Base-by-base conservation (phyloP, 2,888 invertebrate genomes). In the Zygogramma bicolorata region DNA sequence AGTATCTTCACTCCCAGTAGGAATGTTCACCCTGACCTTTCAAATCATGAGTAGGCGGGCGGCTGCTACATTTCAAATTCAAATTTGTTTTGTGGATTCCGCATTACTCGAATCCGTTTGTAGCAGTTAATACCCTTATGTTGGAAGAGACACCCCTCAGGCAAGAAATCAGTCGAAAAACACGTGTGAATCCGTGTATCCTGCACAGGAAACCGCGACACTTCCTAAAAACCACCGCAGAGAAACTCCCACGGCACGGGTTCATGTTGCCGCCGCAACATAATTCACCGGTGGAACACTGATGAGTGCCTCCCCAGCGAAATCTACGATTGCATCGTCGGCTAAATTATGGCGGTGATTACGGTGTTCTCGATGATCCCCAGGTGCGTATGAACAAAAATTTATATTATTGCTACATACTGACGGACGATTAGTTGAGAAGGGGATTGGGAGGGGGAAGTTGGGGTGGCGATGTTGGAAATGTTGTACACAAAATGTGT, bases 241-340 rank as follows among this genome's bases (percentile, higher is more conserved):
- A 77, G 77, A 66, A 79, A 81, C 80, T 82, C 80, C 81, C 81
- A 77, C 77, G 80, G 80, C 81, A 81, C 80, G 74, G 80, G 77
- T 82, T 75, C 77, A 80, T 74, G 77, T 79, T 73, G 73, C 79
- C 79, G 75, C 79, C 77, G 73, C 79, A 75, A 76, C 79, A 82
- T 84, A 82, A 84, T 84, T 84, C 83, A 83, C 82, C 81, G 81
- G 78, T 80, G 80, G 77, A 70, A 20, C 75, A 59, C 83, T 84
- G 84, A 83, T 82, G 82, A 82, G 82, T 83, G 83, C 81, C 81
- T 85, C 84, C 84, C 84, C 63, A 75, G 84, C 82, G 84, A 82
- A 81, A 78, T 79, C 80, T 76, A 79, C 70, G 75, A 76, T 80
- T 79, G 78, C 79, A 77, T 76, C 76, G 77, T 79, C 80, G 80